Percentiles rank a stretch among this genome's conserved stretches.
Conservation (phyloP, 2,113 vertebrate genomes). For the Oryzias melastigma region DNA sequence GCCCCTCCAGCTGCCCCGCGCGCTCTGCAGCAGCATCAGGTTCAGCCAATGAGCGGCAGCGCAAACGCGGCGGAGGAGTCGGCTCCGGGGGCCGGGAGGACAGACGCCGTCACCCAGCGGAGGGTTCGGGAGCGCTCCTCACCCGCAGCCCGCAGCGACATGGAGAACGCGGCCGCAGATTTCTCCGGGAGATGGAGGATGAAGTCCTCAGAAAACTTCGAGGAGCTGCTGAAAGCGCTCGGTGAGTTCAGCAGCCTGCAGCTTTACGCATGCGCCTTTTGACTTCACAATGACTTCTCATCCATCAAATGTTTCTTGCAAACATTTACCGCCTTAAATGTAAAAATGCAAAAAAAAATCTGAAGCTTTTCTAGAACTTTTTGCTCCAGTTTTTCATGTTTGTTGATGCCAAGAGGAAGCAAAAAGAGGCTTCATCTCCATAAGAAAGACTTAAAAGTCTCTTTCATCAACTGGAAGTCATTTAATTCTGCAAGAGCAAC, state of each 20-base stretch:
- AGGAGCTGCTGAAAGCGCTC: conserved; percentile 86
- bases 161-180: conserved; percentile 76
- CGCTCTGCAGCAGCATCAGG: conserved; percentile 49
- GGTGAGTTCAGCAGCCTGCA: conserved; percentile 78
- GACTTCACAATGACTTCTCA: no score
- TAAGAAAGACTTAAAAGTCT: conserved; percentile 24
- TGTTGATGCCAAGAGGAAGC: background rate
- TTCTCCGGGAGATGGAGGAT: conserved; percentile 92
- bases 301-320: no score
- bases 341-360: background rate
- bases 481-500: no score
- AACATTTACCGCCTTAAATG: no score
- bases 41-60: conserved; percentile 59
- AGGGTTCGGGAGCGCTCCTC: background rate
- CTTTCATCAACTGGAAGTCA: conserved; percentile 29
- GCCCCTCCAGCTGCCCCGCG: conserved; percentile 32
- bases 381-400: background rate
- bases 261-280: no score
- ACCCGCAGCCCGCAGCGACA: conserved; percentile 11
- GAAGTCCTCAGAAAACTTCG: conserved; percentile 89
- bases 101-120: background rate
- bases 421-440: conserved; percentile 1
- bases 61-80: conserved; percentile 46
- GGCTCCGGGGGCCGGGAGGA: conserved; percentile 8
- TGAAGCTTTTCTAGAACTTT: background rate